Percentiles rank a stretch among this genome's conserved stretches.
Evolutionary conservation across 2,888 invertebrate species (phyloP).

Genomic region (Drosophila suboccidentalis): DNA sequence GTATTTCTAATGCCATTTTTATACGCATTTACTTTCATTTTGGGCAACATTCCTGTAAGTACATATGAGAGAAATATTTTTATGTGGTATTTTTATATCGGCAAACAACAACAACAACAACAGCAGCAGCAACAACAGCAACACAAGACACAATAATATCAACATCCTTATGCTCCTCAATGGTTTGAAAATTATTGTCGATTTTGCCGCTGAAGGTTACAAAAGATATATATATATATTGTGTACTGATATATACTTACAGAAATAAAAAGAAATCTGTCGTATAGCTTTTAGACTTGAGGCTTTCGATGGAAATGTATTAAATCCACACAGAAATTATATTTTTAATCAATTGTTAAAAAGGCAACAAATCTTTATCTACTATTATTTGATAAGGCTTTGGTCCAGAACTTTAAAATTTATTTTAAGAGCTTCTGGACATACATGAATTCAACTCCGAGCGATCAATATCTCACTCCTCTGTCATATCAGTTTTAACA

Average conservation of each 20-base stretch:
- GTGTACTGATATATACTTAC: not conserved
- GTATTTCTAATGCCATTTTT: constrained; percentile 80
- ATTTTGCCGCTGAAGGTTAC: constrained; percentile 38
- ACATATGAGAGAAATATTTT: constrained; percentile 68
- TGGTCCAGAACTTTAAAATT: too few species aligned
- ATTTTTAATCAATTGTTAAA: constrained; percentile 3
- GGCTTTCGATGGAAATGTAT: constrained; percentile 16
- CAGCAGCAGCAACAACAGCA: not conserved
- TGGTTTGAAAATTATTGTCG: constrained; percentile 60
- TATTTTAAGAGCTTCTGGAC: too few species aligned
- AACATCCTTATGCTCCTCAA: constrained; percentile 55
- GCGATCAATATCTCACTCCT: too few species aligned
- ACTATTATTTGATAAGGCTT: not conserved
- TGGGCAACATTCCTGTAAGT: constrained; percentile 63
- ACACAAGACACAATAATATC: constrained; percentile 35
- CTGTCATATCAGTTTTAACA: not conserved
- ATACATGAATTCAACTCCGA: not conserved
- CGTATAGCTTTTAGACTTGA: constrained; percentile 6
- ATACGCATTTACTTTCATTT: constrained; percentile 70
- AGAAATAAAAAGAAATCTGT: constrained; percentile 6
- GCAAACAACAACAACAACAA: constrained; percentile 36
- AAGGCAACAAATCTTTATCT: not conserved
- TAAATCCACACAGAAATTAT: constrained; percentile 23
- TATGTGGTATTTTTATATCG: constrained; percentile 66
- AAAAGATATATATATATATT: constrained; percentile 29